Evolutionary conservation across 1,140 invertebrate species (phyloP).

Genomic region (Drosophila equinoxialis): DNA sequence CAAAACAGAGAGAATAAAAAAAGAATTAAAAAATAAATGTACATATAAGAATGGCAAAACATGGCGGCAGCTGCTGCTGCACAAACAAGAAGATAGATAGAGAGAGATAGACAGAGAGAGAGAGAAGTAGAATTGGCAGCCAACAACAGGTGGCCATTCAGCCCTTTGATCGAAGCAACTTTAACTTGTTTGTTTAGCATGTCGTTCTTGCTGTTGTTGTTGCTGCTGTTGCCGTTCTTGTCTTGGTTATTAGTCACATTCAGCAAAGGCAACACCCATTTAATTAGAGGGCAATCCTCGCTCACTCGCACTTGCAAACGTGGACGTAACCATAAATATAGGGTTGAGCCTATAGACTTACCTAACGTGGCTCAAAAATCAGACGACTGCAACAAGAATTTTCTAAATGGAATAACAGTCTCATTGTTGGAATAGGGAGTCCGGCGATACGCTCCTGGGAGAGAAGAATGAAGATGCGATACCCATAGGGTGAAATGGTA

Average conservation of each 20-base stretch:
- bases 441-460: too few relatives aligned
- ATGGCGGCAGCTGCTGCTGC: slow-evolving; percentile 46
- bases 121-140: slow-evolving; percentile 21
- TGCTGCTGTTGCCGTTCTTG: slow-evolving; percentile 30
- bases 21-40: slow-evolving; percentile 6
- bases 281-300: slow-evolving; percentile 60
- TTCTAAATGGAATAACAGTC: too few relatives aligned
- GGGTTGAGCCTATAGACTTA: background rate
- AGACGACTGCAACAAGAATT: too few relatives aligned
- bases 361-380: too few relatives aligned
- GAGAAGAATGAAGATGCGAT: too few relatives aligned
- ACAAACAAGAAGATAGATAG: background rate
- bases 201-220: slow-evolving; percentile 25
- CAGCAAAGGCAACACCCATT: slow-evolving; percentile 66
- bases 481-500: too few relatives aligned
- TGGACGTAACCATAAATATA: background rate
- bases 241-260: slow-evolving; percentile 63
- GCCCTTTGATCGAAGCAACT: slow-evolving; percentile 47
- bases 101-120: background rate
- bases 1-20: slow-evolving; percentile 4
- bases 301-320: slow-evolving; percentile 32
- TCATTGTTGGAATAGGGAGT: too few relatives aligned
- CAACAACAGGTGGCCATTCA: slow-evolving; percentile 55
- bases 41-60: slow-evolving; percentile 30
- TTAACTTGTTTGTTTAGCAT: slow-evolving; percentile 42